A percentile compares a stretch with the other conserved stretches of the same genome.
Conservation (phyloP, 2,888 invertebrate genomes). For the Rhyacophila evoluta region DNA sequence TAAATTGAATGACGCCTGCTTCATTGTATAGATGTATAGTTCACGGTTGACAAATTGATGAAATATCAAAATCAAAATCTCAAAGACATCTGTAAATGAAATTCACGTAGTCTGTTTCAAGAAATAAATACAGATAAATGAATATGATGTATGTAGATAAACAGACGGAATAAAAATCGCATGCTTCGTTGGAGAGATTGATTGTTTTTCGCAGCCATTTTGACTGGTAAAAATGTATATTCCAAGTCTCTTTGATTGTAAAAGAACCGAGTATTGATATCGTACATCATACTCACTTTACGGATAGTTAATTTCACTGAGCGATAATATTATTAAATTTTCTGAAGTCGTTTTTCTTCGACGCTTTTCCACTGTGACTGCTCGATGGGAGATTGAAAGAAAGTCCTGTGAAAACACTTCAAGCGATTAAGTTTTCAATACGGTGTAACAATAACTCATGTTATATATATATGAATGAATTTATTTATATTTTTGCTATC, state of each 20-base stretch:
- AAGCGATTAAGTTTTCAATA: constrained; percentile 9
- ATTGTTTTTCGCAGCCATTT: background rate
- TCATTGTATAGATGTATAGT: no score
- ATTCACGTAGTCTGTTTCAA: no score
- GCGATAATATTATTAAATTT: background rate
- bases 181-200: background rate
- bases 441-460: no score
- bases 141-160: no score
- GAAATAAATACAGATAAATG: no score
- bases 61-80: no score
- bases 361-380: background rate
- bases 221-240: constrained; percentile 3
- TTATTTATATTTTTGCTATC: no score
- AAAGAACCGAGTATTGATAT: background rate
- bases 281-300: background rate
- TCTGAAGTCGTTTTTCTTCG: background rate
- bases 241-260: background rate
- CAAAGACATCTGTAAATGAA: no score
- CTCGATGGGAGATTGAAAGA: background rate
- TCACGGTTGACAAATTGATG: no score
- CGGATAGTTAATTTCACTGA: background rate
- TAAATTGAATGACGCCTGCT: no score
- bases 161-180: background rate
- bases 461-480: no score
- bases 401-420: background rate